phyloP scores from a whole-genome alignment of 2,888 invertebrate species.

The Amphimallon solstitiale region DNA sequence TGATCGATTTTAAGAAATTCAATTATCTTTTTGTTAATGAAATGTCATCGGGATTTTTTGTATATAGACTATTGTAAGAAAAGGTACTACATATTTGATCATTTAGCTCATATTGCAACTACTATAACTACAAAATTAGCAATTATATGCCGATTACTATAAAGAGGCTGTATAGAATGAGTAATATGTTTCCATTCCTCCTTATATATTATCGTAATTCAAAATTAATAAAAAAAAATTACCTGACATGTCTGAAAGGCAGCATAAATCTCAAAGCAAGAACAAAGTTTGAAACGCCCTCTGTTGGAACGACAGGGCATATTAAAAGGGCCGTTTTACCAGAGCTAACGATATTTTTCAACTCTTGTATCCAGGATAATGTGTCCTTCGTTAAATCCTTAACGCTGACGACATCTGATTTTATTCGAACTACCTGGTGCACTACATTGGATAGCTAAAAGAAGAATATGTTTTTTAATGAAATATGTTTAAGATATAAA shows the following conservation, averaged over 20 bases:
- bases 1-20: no score
- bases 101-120: no score
- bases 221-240: background rate
- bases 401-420: constrained; percentile 54
- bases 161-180: no score
- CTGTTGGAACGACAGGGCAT: constrained; percentile 55
- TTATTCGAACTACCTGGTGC: constrained; percentile 51
- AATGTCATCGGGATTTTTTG: no score
- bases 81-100: no score
- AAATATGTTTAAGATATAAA: background rate
- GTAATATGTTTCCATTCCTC: no score
- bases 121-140: no score
- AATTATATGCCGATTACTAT: no score
- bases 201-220: no score
- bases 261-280: constrained; percentile 50
- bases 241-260: constrained; percentile 51
- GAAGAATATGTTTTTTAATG: background rate
- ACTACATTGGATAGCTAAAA: constrained; percentile 39
- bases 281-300: constrained; percentile 57
- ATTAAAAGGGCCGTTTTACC: constrained; percentile 52
- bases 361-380: constrained; percentile 54
- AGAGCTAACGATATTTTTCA: constrained; percentile 48
- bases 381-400: constrained; percentile 55
- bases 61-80: no score
- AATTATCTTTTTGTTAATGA: no score